Percentiles rank a stretch among this genome's conserved stretches.
These are phyloP conservation scores for Drosophila seguyi DNA, from an alignment of 1,140 invertebrate species.

Conservation along the genomic window DNA sequence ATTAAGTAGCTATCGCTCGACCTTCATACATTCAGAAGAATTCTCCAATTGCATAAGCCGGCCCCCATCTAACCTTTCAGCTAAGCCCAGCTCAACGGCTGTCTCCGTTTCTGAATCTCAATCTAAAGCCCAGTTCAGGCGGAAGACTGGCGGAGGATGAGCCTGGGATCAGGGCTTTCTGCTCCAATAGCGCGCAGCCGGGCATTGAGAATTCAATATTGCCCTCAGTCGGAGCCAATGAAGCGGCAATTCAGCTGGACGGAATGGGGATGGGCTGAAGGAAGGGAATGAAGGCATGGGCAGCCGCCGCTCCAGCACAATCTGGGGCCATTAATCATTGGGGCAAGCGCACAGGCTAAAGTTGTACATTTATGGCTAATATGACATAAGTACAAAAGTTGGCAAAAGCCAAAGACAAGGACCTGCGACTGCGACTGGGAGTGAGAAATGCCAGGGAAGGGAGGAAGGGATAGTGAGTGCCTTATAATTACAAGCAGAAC, in stretches of 20 bases:
- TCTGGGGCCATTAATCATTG: conserved; percentile 75
- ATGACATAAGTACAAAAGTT: conserved; percentile 84
- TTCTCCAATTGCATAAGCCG: conserved; percentile 35
- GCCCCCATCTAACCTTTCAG: conserved; percentile 38
- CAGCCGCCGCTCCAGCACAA: conserved; percentile 35
- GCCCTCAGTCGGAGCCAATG: conserved; percentile 58
- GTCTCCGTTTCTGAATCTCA: conserved; percentile 14
- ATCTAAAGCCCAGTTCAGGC: conserved; percentile 34
- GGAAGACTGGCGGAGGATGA: conserved; percentile 49
- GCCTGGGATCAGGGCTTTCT: conserved; percentile 52
- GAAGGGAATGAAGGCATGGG: conserved; percentile 19
- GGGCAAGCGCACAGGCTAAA: conserved; percentile 56
- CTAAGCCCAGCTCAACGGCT: conserved; percentile 21
- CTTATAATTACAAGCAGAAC: conserved; percentile 78
- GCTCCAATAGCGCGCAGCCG: conserved; percentile 72
- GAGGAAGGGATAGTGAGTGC: conserved; percentile 13
- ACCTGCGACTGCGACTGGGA: conserved; percentile 25
- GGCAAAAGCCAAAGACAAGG: conserved; percentile 75
- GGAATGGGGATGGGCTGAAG: conserved; percentile 7
- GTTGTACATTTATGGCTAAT: conserved; percentile 81
- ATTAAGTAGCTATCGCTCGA: neutral
- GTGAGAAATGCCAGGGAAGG: neutral
- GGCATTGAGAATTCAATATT: conserved; percentile 67
- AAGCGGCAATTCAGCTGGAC: conserved; percentile 64
- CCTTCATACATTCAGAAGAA: conserved; percentile 17